Percentiles rank a stretch among this genome's conserved stretches.
phyloP scores from a whole-genome alignment of 2,797 vertebrate species.

The Rhinophrynus dorsalis region DNA sequence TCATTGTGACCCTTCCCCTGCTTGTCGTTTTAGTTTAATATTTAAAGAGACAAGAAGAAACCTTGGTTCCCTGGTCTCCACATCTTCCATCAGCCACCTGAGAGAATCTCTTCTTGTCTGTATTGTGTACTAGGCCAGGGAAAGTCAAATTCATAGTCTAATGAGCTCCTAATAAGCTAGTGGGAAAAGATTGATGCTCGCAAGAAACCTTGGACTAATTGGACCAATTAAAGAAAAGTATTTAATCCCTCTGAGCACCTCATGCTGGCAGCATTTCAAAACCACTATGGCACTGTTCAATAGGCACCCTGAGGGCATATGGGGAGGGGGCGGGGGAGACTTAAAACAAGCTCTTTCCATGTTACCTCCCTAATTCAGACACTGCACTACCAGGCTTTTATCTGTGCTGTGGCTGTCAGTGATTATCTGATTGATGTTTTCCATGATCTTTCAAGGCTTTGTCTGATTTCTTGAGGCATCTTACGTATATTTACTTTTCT shows the following conservation, averaged over 20 bases:
- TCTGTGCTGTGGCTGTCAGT: neutral
- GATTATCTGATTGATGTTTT: neutral
- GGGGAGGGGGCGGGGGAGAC: no score
- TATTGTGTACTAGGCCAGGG: neutral
- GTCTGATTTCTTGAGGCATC: neutral
- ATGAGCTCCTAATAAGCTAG: neutral
- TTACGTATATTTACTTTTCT: neutral
- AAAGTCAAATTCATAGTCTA: neutral
- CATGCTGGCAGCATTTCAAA: conserved; percentile 4
- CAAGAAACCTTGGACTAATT: conserved; percentile 10
- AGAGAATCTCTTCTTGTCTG: neutral
- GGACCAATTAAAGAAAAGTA: conserved; percentile 1
- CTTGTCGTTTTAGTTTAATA: no score
- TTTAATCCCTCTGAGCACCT: neutral
- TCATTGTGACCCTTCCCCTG: no score
- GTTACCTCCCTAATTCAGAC: neutral
- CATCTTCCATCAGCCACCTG: neutral
- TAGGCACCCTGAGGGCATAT: neutral
- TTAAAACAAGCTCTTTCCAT: neutral
- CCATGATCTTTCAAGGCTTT: neutral
- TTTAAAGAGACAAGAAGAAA: neutral
- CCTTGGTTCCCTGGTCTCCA: neutral
- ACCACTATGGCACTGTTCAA: neutral
- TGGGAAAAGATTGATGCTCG: neutral
- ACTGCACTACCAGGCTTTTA: neutral